Evolutionary conservation across 2,113 vertebrate species (phyloP), one percentile per base, ranked within the genome.

Genomic region (Perca fluviatilis): DNA sequence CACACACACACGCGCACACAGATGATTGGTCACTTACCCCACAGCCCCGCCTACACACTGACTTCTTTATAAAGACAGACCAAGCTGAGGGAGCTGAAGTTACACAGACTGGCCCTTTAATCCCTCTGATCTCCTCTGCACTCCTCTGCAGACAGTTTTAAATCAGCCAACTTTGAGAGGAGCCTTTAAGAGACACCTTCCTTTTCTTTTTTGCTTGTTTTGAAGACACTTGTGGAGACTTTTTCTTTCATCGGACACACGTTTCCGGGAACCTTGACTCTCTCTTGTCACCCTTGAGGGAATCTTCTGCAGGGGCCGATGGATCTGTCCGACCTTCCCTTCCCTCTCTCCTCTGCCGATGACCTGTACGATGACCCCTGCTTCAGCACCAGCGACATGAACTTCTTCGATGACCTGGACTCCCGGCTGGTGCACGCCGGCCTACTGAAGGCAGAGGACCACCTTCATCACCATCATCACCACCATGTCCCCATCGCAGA

Each of bases 331-430:
- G 89, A 92, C 80, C 82, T 92, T 68, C 74, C 86, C 57, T 97
- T 99, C 87, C 96, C 97, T 87, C 97, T 99, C 80, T 65, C 96
- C 0, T 93, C 95, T 0, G 89, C 96, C 0, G 97, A 98, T 1
- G 97, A 99, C 87, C 97, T 99, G 91, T 99, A 98, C 1, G 97
- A 98, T 1, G 98, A 99, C 86, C 96, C 97, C 6, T 98, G 97
- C 94, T 98, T 99, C 93, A 97, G 96, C 90, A 96, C 96, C 3
- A 95, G 95, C 0, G 98, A 99, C 94, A 96, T 99, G 95, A 97
- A 97, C 92, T 99, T 99, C 86, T 99, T 99, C 2, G 98, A 99
- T 63, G 97, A 99, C 90, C 93, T 99, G 93, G 98, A 99, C 86
- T 94, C 97, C 3, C 95, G 97, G 84, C 94, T 98, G 51, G 95